Base-by-base conservation (phyloP, 2,888 invertebrate genomes). In the Watsonalla binaria region DNA sequence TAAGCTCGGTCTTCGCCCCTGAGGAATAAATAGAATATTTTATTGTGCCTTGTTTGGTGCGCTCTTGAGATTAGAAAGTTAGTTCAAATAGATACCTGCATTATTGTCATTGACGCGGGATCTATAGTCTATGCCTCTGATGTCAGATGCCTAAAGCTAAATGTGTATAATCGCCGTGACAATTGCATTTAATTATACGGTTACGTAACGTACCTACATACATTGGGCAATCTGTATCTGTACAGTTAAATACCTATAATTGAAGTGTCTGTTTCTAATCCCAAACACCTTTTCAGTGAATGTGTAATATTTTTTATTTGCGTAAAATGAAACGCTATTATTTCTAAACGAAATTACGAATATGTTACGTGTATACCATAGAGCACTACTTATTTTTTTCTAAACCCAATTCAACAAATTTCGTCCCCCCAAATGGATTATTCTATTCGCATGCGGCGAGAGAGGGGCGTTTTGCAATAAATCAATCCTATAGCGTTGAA, bases 401-500 rank as follows among this genome's bases (percentile, higher is more conserved):
- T 24, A 24, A 24, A 1, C 2, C 24, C 4, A 24, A 2, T 24
- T 24, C 48, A 54, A 56, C 59, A 63, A 63, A 66, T 66, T 64
- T 60, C 63, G 66, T 69, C 68, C 55, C 53, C 76, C 78, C 76
- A 54, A 33, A 35, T 47, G 52, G 47, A 55, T 53, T 54, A 42
- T 45, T 46, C 51, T 56, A 54, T 59, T 60, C 55, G 53, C 52
- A 47, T 59, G 55, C 59, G 56, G 60, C 58, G 53, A 52, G 57
- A 51, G 62, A 70, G 69, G 78, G 82, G 77, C 69, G 72, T 62
- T 71, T 67, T 57, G 70, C 61, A 61, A 82, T 82, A 82, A 82
- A 81, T 82, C 80, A 82, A 73, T 74, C 59, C 59, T 45, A 58
- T 63, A 60, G 71, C 74, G 74, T 65, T 68, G 66, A 76, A 76